Evolutionary conservation across 2,797 vertebrate species (phyloP).

Genomic region (Eulemur albifrons): DNA sequence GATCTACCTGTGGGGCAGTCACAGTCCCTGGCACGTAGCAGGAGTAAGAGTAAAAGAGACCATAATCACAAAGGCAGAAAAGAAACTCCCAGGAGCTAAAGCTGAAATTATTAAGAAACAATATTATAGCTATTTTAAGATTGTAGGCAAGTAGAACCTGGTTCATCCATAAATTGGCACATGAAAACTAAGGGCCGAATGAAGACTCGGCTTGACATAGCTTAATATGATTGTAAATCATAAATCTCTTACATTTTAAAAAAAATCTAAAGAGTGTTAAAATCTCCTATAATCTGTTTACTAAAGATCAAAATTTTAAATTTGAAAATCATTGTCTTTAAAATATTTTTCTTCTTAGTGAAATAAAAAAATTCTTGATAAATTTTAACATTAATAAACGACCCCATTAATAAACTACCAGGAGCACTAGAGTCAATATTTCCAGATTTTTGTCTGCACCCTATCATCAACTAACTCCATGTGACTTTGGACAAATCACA

Average conservation of each 20-base stretch:
- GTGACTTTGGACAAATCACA: not conserved
- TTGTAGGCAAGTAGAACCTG: not conserved
- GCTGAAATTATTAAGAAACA: not conserved
- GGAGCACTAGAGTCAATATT: not conserved
- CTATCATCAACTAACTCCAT: not conserved
- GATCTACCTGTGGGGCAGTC: not conserved
- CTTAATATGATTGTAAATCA: not conserved
- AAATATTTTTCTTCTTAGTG: not conserved
- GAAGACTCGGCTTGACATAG: not conserved
- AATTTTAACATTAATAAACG: not conserved
- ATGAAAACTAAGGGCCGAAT: conserved; percentile 2
- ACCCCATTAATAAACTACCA: not conserved
- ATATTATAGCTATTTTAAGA: not conserved
- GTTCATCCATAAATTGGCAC: not conserved
- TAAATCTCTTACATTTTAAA: not conserved
- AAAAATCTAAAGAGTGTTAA: not conserved
- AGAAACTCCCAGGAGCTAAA: not conserved
- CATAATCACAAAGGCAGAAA: not conserved
- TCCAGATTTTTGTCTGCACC: not conserved
- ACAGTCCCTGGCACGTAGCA: not conserved
- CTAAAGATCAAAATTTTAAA: not conserved
- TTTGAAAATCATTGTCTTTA: not conserved
- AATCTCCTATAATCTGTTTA: not conserved
- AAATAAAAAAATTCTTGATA: not conserved
- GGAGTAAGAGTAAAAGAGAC: not conserved